Percentiles rank a stretch among this genome's conserved stretches.
Evolutionary conservation across 2,797 vertebrate genomes (phyloP).

Genomic region (Diceros bicornis): DNA sequence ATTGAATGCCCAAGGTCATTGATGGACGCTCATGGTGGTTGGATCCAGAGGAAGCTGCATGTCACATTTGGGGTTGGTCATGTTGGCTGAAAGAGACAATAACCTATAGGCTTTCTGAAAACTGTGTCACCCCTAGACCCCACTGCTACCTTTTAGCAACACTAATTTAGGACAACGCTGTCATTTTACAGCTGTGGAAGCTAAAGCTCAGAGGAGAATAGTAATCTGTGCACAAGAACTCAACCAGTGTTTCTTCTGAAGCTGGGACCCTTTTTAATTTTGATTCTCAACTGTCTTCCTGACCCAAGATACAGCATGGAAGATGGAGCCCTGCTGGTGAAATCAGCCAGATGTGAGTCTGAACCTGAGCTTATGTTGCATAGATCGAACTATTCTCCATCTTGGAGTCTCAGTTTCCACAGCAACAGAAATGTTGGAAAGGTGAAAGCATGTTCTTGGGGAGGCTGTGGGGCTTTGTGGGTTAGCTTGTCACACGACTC

Average conservation of each 20-base stretch:
- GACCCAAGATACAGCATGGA: not conserved
- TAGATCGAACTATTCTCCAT: no score
- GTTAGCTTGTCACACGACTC: not conserved
- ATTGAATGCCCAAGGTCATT: not conserved
- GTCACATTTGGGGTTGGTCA: not conserved
- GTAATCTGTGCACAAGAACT: not conserved
- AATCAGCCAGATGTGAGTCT: not conserved
- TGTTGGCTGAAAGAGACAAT: not conserved
- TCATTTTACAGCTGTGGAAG: not conserved
- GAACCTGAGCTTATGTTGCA: not conserved
- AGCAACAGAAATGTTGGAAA: no score
- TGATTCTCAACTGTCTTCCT: not conserved
- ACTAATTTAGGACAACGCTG: not conserved
- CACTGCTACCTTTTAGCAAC: not conserved
- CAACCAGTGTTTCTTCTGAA: not conserved
- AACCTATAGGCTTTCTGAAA: not conserved
- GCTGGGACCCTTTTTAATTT: not conserved
- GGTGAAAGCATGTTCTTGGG: not conserved
- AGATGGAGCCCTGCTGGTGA: not conserved
- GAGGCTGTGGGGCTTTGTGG: not conserved
- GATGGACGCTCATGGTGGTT: accelerated
- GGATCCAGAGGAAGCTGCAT: not conserved
- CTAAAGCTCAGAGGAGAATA: not conserved
- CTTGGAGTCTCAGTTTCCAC: not conserved
- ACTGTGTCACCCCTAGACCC: not conserved